Evolutionary conservation across 2,888 invertebrate genomes (phyloP).

Genomic region (Anoncus sp.): DNA sequence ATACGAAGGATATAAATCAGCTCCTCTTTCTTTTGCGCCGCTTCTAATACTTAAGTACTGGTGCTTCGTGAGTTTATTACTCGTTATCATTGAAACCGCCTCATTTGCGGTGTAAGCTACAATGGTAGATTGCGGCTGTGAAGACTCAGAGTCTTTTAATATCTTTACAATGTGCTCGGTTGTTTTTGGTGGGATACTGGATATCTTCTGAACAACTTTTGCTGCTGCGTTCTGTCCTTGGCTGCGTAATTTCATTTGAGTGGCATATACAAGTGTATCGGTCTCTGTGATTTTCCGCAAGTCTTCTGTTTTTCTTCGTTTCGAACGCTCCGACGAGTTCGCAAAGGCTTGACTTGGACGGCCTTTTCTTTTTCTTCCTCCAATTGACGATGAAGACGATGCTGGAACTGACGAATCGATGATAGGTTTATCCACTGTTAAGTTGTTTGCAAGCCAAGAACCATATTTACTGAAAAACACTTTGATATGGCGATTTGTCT

Average conservation of each 20-base stretch:
- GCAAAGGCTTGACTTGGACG: too few species aligned
- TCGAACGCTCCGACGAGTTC: too few species aligned
- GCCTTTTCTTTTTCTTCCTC: too few species aligned
- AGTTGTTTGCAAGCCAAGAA: constrained; percentile 1
- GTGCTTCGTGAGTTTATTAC: too few species aligned
- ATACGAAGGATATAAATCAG: background rate
- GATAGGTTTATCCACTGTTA: constrained; percentile 2
- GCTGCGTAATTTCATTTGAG: background rate
- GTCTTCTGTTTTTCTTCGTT: too few species aligned
- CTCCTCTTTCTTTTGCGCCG: background rate
- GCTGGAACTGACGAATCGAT: background rate
- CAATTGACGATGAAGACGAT: too few species aligned
- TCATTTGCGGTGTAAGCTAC: too few species aligned
- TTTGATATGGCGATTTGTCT: background rate
- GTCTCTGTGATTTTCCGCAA: background rate
- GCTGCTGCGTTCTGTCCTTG: background rate
- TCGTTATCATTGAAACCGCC: too few species aligned
- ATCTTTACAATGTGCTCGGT: too few species aligned
- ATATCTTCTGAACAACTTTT: background rate
- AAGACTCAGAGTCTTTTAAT: too few species aligned
- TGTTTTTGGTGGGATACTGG: background rate
- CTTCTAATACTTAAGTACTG: too few species aligned
- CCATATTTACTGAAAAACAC: background rate
- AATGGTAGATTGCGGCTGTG: too few species aligned
- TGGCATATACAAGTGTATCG: constrained; percentile 3